phyloP scores from a whole-genome alignment of 37 sponge, comb jelly and placozoan species.

The Oscarella lobularis region DNA sequence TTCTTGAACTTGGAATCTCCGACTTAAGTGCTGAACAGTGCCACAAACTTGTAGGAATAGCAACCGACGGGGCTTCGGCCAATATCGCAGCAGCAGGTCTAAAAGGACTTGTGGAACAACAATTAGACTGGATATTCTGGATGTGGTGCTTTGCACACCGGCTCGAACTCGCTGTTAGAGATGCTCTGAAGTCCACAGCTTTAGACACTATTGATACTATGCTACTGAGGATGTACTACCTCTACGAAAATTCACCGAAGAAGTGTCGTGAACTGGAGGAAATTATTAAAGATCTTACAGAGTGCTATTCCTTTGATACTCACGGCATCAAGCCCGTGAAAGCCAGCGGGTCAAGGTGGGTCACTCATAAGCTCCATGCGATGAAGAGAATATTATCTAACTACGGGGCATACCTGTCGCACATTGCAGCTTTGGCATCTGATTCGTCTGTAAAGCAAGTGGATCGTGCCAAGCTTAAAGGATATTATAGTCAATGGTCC shows the following conservation, averaged over 20 bases:
- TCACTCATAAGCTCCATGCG: not conserved
- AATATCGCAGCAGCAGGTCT: constrained; percentile 7
- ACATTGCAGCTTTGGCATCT: not conserved
- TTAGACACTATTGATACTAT: not conserved
- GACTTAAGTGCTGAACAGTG: not conserved
- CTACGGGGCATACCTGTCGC: not conserved
- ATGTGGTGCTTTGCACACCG: constrained; percentile 41
- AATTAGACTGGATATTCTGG: constrained; percentile 21
- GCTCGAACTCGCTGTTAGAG: not conserved
- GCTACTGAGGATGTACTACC: not conserved
- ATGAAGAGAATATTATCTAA: not conserved
- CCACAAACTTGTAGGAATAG: constrained; percentile 29
- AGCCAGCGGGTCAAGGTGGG: not conserved
- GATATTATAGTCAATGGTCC: not conserved
- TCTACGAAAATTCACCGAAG: not conserved
- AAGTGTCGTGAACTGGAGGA: not conserved
- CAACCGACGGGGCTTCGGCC: constrained; percentile 26
- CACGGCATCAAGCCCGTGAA: not conserved
- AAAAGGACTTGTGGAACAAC: constrained; percentile 14
- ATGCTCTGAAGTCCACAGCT: not conserved
- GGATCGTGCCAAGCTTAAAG: not conserved
- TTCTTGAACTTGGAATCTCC: not conserved
- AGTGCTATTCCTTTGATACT: not conserved
- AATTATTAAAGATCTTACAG: not conserved
- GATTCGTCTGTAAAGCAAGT: not conserved